These are phyloP conservation scores for Lagenorhynchus albirostris DNA, from an alignment of 2,113 vertebrate genomes.

Conservation along the genomic window DNA sequence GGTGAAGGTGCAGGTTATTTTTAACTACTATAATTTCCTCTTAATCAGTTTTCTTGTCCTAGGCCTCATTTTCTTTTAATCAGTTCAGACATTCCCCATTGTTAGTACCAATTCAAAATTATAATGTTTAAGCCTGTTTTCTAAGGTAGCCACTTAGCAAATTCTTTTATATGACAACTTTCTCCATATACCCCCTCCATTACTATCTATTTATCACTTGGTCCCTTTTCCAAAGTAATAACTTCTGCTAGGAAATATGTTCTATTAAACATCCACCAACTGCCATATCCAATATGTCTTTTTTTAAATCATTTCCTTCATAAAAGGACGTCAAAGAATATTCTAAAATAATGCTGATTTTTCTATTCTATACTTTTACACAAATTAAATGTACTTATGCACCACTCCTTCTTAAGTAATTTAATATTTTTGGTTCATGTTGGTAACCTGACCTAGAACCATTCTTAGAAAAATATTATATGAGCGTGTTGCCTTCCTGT, in stretches of 20 bases:
- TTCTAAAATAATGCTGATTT: neutral
- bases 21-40: slow-evolving; percentile 30
- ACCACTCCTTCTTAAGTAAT: neutral
- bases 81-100: neutral
- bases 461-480: neutral
- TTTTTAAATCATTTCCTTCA: neutral
- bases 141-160: neutral
- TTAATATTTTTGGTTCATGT: neutral
- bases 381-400: neutral
- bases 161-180: neutral
- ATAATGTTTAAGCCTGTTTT: neutral
- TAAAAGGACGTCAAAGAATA: neutral
- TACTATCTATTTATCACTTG: neutral
- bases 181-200: neutral
- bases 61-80: slow-evolving; percentile 10
- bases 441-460: neutral
- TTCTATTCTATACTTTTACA: neutral
- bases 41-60: slow-evolving; percentile 44
- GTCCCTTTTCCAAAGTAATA: neutral
- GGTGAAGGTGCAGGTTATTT: neutral
- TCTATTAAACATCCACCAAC: neutral
- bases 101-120: neutral
- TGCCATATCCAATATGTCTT: neutral
- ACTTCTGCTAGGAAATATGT: neutral
- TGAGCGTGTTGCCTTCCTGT: neutral